Conservation (phyloP, 2,113 vertebrate species). For the Salvelinus sp. region DNA sequence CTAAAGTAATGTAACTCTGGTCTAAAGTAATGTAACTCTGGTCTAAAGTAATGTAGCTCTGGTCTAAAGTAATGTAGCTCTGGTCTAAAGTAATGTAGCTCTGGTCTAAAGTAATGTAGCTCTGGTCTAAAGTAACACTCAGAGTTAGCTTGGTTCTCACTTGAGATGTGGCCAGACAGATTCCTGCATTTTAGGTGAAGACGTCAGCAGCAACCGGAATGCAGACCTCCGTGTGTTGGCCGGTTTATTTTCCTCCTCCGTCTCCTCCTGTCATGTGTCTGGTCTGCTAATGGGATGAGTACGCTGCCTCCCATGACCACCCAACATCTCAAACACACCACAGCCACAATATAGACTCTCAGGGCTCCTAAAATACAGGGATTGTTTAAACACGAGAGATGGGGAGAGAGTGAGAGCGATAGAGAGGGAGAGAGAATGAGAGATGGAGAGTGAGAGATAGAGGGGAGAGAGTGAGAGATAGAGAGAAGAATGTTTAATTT, state of each 20-base stretch:
- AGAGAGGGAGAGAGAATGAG: not conserved
- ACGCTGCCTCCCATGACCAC: slow-evolving; percentile 64
- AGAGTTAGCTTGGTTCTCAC: slow-evolving; percentile 13
- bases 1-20: not conserved
- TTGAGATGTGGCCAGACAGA: not conserved
- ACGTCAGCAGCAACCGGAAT: slow-evolving; percentile 15
- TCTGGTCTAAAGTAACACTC: not conserved
- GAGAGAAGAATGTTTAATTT: slow-evolving; percentile 15
- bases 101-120: too few relatives aligned
- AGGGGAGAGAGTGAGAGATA: too few relatives aligned
- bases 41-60: too few relatives aligned
- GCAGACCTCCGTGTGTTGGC: not conserved
- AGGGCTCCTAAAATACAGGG: slow-evolving; percentile 44
- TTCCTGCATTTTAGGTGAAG: not conserved
- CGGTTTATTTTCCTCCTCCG: slow-evolving; percentile 23
- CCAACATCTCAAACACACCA: slow-evolving; percentile 15
- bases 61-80: too few relatives aligned
- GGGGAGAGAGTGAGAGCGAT: too few relatives aligned
- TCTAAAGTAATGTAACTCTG: too few relatives aligned
- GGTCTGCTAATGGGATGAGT: slow-evolving; percentile 59
- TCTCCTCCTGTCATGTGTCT: slow-evolving; percentile 53
- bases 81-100: too few relatives aligned
- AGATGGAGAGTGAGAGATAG: too few relatives aligned
- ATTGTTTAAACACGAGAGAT: slow-evolving; percentile 36
- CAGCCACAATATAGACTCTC: slow-evolving; percentile 44